Evolutionary conservation across 2,113 vertebrate species (phyloP).

Genomic region (Dermatemys mawii): DNA sequence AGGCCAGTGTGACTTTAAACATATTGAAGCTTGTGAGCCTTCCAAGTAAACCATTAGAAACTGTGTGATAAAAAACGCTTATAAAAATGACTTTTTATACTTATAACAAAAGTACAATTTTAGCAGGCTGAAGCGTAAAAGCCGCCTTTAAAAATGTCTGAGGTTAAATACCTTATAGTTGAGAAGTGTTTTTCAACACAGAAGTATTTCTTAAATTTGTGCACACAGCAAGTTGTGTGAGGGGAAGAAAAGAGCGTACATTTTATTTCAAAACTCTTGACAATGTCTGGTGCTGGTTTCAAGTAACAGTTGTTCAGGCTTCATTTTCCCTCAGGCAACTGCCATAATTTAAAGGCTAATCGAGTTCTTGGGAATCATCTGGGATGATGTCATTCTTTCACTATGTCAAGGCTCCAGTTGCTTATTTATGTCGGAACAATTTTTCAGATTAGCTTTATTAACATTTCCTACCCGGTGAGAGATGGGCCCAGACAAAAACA

Average conservation of each 20-base stretch:
- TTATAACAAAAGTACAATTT: neutral
- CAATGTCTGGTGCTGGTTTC: neutral
- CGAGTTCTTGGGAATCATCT: neutral
- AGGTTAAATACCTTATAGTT: neutral
- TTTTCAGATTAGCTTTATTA: neutral
- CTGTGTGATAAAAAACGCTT: too few relatives aligned
- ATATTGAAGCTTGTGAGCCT: neutral
- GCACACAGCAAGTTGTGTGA: neutral
- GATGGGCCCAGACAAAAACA: neutral
- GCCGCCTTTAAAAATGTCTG: neutral
- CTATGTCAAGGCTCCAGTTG: neutral
- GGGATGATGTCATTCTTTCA: neutral
- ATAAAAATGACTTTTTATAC: too few relatives aligned
- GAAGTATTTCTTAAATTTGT: neutral
- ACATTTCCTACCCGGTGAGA: neutral
- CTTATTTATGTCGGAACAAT: neutral
- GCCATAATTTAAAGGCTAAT: neutral
- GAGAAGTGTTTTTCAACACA: neutral
- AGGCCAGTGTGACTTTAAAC: neutral
- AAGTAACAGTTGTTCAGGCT: neutral
- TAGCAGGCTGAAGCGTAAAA: neutral
- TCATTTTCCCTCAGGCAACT: neutral
- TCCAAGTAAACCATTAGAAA: neutral
- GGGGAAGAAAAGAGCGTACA: neutral
- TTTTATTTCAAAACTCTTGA: neutral